Percentiles rank a stretch among this genome's conserved stretches.
These are phyloP conservation scores for Phoxinus phoxinus DNA, from an alignment of 2,113 vertebrate species.

Conservation along the genomic window DNA sequence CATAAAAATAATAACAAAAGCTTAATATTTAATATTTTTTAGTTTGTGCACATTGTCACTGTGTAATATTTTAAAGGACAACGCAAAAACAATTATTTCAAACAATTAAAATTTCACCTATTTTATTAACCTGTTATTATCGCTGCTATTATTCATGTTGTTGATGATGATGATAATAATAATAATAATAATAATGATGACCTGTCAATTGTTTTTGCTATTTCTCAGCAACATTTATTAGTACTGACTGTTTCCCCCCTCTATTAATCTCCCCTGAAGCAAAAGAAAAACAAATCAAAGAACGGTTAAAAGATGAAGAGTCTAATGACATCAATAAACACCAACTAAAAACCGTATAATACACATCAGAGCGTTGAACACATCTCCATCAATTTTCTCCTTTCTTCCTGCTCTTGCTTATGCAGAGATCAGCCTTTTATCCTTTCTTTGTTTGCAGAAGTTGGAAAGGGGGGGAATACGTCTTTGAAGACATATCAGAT, in stretches of 20 bases:
- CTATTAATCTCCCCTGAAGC: constrained; percentile 30
- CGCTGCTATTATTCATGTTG: background rate
- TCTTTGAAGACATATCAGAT: constrained; percentile 17
- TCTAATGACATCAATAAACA: constrained; percentile 39
- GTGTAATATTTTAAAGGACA: background rate
- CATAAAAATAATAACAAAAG: background rate
- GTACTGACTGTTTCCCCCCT: background rate
- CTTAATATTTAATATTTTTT: background rate
- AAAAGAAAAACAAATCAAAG: constrained; percentile 41
- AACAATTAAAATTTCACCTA: background rate
- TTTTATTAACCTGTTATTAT: constrained; percentile 9
- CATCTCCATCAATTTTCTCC: constrained; percentile 40
- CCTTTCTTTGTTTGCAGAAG: constrained; percentile 36
- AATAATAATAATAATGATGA: background rate
- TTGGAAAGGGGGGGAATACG: background rate
- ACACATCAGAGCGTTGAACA: constrained; percentile 40
- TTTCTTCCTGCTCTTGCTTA: constrained; percentile 23
- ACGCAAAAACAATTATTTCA: background rate
- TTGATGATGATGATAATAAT: background rate
- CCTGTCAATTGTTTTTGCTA: background rate
- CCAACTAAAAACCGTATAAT: constrained; percentile 18
- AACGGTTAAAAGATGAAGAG: constrained; percentile 33
- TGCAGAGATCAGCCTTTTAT: constrained; percentile 42
- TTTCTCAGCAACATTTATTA: constrained; percentile 19
- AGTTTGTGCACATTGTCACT: background rate